Evolutionary conservation across 2,888 invertebrate genomes (phyloP).

Genomic region (Phlogophora meticulosa): DNA sequence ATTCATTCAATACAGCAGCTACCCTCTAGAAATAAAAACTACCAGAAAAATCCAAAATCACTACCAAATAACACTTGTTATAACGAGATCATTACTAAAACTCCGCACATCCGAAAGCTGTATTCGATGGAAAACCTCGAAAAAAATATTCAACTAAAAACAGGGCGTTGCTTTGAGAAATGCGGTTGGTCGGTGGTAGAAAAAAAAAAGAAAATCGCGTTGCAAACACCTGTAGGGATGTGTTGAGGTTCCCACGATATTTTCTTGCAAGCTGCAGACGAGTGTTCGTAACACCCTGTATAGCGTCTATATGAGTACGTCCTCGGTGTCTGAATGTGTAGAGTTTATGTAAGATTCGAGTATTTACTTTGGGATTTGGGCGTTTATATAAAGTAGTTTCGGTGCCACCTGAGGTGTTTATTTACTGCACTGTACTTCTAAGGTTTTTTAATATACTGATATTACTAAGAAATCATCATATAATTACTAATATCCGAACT

Average conservation of each 20-base stretch:
- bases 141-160: slow-evolving; percentile 58
- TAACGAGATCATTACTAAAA: slow-evolving; percentile 67
- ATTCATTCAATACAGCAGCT: slow-evolving; percentile 9
- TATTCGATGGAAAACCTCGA: slow-evolving; percentile 34
- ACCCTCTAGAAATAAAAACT: slow-evolving; percentile 3
- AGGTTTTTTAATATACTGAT: not conserved
- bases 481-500: not conserved
- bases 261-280: slow-evolving; percentile 72
- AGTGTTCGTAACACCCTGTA: slow-evolving; percentile 63
- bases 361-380: slow-evolving; percentile 55
- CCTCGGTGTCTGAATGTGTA: slow-evolving; percentile 46
- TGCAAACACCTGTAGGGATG: slow-evolving; percentile 71
- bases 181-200: slow-evolving; percentile 59
- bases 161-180: slow-evolving; percentile 65
- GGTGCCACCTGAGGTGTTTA: slow-evolving; percentile 10
- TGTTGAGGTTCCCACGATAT: slow-evolving; percentile 71
- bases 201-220: slow-evolving; percentile 58
- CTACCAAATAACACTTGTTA: slow-evolving; percentile 51
- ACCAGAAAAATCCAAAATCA: slow-evolving; percentile 30
- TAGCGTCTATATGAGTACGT: slow-evolving; percentile 63
- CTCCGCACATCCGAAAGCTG: slow-evolving; percentile 47
- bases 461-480: not conserved
- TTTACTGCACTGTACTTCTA: not conserved
- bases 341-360: slow-evolving; percentile 52
- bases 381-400: slow-evolving; percentile 42